Evolutionary conservation across 1,140 invertebrate genomes (phyloP).

Genomic region (Scaptomyza pallida): DNA sequence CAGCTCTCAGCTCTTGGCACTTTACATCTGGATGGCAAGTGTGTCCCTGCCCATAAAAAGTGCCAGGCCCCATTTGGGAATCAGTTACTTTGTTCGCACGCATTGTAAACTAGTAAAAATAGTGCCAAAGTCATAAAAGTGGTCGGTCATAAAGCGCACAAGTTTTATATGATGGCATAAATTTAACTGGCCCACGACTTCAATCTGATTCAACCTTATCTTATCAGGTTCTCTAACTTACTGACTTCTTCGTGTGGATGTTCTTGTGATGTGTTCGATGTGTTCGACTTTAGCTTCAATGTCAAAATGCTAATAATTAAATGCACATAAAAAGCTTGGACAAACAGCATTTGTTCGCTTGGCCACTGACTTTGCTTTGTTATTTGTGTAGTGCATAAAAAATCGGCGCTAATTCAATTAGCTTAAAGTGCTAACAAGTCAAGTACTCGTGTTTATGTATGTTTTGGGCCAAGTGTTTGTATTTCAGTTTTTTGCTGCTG

Average conservation of each 20-base stretch:
- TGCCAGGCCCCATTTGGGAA: constrained; percentile 38
- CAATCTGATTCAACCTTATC: constrained; percentile 43
- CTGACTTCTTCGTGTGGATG: neutral
- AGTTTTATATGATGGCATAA: constrained; percentile 47
- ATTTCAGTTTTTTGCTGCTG: constrained; percentile 6
- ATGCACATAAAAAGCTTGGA: constrained; percentile 63
- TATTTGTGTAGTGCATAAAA: constrained; percentile 25
- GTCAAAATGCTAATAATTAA: constrained; percentile 55
- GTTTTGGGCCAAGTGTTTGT: constrained; percentile 28
- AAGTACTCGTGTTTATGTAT: constrained; percentile 34
- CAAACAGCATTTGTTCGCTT: constrained; percentile 14
- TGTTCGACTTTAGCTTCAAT: neutral
- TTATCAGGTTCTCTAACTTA: constrained; percentile 15
- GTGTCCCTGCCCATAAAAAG: constrained; percentile 28
- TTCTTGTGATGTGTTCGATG: neutral
- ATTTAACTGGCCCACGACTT: constrained; percentile 42
- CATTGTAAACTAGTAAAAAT: constrained; percentile 56
- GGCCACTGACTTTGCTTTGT: constrained; percentile 9
- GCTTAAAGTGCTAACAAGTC: constrained; percentile 47
- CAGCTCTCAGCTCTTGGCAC: neutral
- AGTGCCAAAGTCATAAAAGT: constrained; percentile 68
- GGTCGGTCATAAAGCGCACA: constrained; percentile 34
- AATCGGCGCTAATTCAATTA: constrained; percentile 75
- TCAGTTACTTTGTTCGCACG: constrained; percentile 74
- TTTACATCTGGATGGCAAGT: neutral